These are phyloP conservation scores for Callionymus lyra DNA, from an alignment of 2,113 vertebrate species.

Conservation along the genomic window DNA sequence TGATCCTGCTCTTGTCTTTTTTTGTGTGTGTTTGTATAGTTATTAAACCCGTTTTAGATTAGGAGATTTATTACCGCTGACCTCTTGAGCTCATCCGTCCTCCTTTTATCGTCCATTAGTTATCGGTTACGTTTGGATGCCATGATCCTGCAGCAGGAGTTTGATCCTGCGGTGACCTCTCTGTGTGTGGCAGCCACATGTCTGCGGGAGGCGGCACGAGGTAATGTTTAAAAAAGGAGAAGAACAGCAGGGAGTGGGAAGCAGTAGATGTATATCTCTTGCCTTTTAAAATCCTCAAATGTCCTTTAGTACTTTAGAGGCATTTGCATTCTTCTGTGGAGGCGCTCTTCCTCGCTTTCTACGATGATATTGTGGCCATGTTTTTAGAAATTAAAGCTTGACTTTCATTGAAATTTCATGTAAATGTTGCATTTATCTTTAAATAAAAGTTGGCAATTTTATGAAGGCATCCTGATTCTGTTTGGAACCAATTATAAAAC, in stretches of 20 bases:
- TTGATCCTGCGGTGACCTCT: conserved; percentile 71
- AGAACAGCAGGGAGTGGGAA: conserved; percentile 37
- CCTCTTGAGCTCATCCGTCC: conserved; percentile 11
- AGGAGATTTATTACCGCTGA: conserved; percentile 20
- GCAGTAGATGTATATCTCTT: too few relatives aligned
- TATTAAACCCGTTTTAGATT: too few relatives aligned
- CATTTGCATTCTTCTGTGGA: too few relatives aligned
- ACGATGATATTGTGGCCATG: too few relatives aligned
- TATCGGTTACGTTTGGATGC: conserved; percentile 69
- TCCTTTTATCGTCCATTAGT: conserved; percentile 41
- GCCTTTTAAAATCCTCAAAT: too few relatives aligned
- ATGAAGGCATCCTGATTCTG: too few relatives aligned
- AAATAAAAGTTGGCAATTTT: too few relatives aligned
- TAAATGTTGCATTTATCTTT: too few relatives aligned
- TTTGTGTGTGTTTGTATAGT: conserved; percentile 14
- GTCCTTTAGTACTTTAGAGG: too few relatives aligned
- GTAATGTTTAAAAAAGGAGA: conserved; percentile 41
- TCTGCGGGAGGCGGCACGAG: conserved; percentile 70
- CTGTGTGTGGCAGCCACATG: conserved; percentile 73
- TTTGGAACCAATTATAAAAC: too few relatives aligned
- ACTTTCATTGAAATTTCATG: background rate
- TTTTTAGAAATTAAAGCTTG: too few relatives aligned
- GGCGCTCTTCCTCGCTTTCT: too few relatives aligned
- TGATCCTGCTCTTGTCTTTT: background rate
- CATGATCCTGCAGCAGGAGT: conserved; percentile 76